phyloP scores from a whole-genome alignment of 30 jellyfish, hydroid and myxozoan species.

The Haliclystus octoradiatus region DNA sequence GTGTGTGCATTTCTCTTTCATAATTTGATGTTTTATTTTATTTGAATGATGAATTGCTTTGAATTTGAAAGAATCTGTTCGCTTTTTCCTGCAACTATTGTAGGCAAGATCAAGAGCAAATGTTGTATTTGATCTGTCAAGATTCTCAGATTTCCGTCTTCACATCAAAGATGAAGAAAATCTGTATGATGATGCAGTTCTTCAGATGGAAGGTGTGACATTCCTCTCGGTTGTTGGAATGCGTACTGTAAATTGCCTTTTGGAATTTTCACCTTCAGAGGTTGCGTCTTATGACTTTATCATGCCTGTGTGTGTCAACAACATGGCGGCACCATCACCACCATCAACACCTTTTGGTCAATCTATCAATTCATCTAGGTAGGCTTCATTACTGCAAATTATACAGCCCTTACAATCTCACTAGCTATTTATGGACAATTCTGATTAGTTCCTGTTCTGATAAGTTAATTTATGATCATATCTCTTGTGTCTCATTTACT shows the following conservation, averaged over 20 bases:
- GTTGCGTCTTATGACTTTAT: slow-evolving; percentile 88
- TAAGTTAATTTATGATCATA: no score
- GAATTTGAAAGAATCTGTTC: no score
- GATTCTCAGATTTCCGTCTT: slow-evolving; percentile 42
- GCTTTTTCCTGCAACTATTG: no score
- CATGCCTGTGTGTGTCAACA: slow-evolving; percentile 58
- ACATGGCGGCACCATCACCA: slow-evolving; percentile 66
- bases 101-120: slow-evolving; percentile 75
- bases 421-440: no score
- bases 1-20: background rate
- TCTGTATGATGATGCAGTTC: slow-evolving; percentile 6
- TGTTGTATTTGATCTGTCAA: slow-evolving; percentile 60
- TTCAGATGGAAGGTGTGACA: background rate
- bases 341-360: slow-evolving; percentile 84
- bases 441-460: no score
- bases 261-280: slow-evolving; percentile 73
- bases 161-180: slow-evolving; percentile 15
- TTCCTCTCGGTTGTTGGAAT: slow-evolving; percentile 31
- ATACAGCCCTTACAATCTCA: no score
- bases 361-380: slow-evolving; percentile 67
- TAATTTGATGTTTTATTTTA: slow-evolving; percentile 1
- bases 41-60: no score
- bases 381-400: no score
- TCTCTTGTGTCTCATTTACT: no score
- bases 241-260: slow-evolving; percentile 29